Evolutionary conservation across 1,140 invertebrate genomes (phyloP).

Genomic region (Drosophila tristis): DNA sequence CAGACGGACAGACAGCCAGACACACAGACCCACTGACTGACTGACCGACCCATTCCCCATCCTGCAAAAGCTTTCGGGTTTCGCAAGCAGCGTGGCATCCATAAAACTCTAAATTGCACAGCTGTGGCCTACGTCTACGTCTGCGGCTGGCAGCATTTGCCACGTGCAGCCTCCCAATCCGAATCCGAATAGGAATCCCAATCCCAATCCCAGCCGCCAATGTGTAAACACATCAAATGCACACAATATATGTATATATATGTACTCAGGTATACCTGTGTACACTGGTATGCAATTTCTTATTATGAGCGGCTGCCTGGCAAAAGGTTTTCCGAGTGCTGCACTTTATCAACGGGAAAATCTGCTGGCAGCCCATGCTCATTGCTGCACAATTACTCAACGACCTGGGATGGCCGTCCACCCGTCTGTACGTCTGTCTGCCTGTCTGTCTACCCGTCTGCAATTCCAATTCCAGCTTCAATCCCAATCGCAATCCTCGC

Average conservation of each 20-base stretch:
- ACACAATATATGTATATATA: slow-evolving; percentile 4
- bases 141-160: slow-evolving; percentile 49
- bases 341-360: slow-evolving; percentile 77
- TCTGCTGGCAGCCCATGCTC: slow-evolving; percentile 70
- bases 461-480: slow-evolving; percentile 59
- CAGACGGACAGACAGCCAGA: slow-evolving; percentile 25
- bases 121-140: slow-evolving; percentile 52
- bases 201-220: slow-evolving; percentile 48
- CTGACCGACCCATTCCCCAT: slow-evolving; percentile 55
- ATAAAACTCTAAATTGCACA: slow-evolving; percentile 79
- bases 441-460: slow-evolving; percentile 7
- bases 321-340: slow-evolving; percentile 64
- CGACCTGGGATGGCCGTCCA: slow-evolving; percentile 45
- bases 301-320: slow-evolving; percentile 65
- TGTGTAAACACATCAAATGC: slow-evolving; percentile 36
- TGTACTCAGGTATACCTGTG: background rate
- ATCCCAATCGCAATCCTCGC: slow-evolving; percentile 49
- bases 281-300: slow-evolving; percentile 60
- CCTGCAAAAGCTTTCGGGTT: slow-evolving; percentile 39
- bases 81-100: slow-evolving; percentile 69
- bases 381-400: slow-evolving; percentile 81
- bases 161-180: slow-evolving; percentile 64
- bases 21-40: slow-evolving; percentile 21
- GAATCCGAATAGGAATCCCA: background rate
- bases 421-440: slow-evolving; percentile 1